Evolutionary conservation across 2,113 vertebrate genomes (phyloP).

Genomic region (Rafetus swinhoei): DNA sequence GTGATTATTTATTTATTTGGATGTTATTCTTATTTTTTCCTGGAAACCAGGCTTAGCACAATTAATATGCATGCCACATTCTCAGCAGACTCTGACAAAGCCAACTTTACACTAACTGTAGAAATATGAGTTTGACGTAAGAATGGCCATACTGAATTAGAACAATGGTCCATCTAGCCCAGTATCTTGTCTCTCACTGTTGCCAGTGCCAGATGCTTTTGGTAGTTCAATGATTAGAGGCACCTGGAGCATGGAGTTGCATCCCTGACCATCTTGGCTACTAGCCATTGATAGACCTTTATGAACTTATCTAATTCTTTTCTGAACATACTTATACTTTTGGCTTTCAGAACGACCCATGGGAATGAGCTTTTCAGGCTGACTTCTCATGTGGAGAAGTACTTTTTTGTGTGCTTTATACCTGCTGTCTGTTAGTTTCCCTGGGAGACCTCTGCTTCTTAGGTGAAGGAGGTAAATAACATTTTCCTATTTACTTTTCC

Average conservation of each 20-base stretch:
- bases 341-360: neutral
- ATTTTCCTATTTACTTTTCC: neutral
- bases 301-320: neutral
- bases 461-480: neutral
- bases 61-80: neutral
- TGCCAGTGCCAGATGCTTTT: neutral
- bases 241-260: neutral
- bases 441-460: neutral
- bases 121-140: neutral
- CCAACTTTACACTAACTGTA: neutral
- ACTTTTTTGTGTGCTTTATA: neutral
- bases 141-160: neutral
- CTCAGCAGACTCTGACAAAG: neutral
- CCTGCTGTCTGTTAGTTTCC: neutral
- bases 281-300: neutral
- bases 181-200: neutral
- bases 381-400: neutral
- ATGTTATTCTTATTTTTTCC: neutral
- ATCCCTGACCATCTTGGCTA: neutral
- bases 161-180: neutral
- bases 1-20: neutral
- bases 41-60: neutral
- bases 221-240: neutral
- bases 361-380: neutral
- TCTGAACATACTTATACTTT: neutral